These are phyloP conservation scores for Malurus splendens DNA, from an alignment of 2,797 vertebrate genomes.

Conservation along the genomic window DNA sequence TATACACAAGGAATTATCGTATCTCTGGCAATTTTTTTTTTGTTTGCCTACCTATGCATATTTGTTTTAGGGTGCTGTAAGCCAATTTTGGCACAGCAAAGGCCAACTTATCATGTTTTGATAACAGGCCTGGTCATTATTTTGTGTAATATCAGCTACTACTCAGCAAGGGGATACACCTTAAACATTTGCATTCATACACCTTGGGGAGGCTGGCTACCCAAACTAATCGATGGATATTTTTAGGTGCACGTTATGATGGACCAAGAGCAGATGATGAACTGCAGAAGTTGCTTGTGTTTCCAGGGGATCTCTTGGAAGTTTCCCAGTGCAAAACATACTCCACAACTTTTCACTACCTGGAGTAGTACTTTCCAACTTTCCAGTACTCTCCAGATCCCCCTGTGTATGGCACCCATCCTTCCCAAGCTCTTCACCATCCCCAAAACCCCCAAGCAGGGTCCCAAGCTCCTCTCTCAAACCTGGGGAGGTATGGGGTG, in stretches of 20 bases:
- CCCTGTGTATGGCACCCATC: accelerated
- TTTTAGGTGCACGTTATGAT: not conserved
- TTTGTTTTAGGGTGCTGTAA: not conserved
- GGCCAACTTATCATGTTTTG: not conserved
- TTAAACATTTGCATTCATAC: not conserved
- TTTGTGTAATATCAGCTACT: not conserved
- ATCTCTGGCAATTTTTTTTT: not conserved
- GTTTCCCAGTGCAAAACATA: not conserved
- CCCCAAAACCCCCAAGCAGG: not conserved
- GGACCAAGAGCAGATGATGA: not conserved
- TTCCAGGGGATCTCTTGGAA: not conserved
- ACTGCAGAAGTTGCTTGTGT: not conserved
- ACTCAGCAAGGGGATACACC: not conserved
- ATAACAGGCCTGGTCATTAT: not conserved
- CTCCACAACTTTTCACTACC: not conserved
- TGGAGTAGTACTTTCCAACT: not conserved
- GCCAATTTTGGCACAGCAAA: not conserved
- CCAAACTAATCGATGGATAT: accelerated
- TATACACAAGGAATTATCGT: not conserved
- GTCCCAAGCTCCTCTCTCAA: not conserved
- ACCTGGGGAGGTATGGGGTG: not conserved
- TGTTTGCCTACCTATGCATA: not conserved
- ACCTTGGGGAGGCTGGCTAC: not conserved
- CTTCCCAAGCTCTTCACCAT: not conserved
- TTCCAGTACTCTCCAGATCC: not conserved